Evolutionary conservation across 2,888 invertebrate species (phyloP).

Genomic region (Chrysomela aeneicollis): DNA sequence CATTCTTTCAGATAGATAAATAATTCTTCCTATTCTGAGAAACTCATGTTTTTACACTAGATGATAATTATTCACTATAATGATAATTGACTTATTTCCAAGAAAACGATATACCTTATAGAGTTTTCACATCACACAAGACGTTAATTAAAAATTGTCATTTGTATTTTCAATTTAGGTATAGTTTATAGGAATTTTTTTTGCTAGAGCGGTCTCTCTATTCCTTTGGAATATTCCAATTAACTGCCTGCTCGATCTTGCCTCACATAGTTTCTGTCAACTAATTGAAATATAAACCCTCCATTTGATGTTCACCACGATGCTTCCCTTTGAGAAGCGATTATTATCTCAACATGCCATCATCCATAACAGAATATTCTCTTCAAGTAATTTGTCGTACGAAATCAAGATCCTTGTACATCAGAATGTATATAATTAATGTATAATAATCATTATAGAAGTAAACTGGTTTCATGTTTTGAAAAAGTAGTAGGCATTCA

Average conservation of each 20-base stretch:
- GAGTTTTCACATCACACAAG: too few relatives aligned
- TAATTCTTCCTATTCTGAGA: too few relatives aligned
- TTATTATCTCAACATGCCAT: constrained; percentile 5
- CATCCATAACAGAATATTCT: neutral
- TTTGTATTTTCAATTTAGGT: too few relatives aligned
- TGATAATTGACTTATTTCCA: too few relatives aligned
- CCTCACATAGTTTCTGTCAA: neutral
- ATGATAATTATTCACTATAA: too few relatives aligned
- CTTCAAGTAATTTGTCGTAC: constrained; percentile 1
- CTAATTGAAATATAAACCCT: constrained; percentile 6
- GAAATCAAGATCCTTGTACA: neutral
- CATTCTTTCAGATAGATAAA: too few relatives aligned
- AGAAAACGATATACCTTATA: too few relatives aligned
- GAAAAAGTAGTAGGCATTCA: neutral
- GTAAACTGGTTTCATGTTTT: neutral
- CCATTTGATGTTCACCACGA: neutral
- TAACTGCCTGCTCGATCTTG: neutral
- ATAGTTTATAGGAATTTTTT: neutral
- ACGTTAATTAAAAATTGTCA: too few relatives aligned
- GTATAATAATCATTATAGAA: neutral
- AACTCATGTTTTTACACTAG: too few relatives aligned
- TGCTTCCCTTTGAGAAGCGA: neutral
- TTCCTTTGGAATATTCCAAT: neutral
- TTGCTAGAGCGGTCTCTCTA: neutral
- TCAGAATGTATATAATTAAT: neutral